Evolutionary conservation across 2,113 vertebrate genomes (phyloP).

Genomic region (Micromys minutus): DNA sequence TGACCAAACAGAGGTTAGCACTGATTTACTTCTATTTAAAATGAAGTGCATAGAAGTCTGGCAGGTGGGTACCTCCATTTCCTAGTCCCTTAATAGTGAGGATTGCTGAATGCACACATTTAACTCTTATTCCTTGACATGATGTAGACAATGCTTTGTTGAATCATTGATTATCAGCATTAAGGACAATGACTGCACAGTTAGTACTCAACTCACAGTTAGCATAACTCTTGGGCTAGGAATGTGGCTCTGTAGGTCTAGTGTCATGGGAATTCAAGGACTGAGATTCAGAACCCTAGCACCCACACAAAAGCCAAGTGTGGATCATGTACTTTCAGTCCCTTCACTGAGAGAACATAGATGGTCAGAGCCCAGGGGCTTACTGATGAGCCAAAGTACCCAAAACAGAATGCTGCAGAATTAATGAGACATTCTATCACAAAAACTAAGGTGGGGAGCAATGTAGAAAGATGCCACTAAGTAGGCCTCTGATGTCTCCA

Average conservation of each 20-base stretch:
- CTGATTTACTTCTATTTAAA: neutral
- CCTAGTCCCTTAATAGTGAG: neutral
- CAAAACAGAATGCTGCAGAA: neutral
- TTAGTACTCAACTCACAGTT: no score
- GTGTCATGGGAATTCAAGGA: no score
- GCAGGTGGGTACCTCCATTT: neutral
- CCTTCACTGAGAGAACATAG: neutral
- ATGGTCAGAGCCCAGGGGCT: neutral
- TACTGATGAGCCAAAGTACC: neutral
- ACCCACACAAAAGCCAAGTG: neutral
- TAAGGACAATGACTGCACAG: neutral
- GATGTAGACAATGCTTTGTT: neutral
- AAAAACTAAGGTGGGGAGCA: neutral
- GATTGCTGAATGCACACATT: accelerated
- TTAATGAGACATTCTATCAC: neutral
- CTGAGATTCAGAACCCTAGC: neutral
- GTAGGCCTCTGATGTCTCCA: neutral
- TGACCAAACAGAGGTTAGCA: neutral
- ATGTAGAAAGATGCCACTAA: neutral
- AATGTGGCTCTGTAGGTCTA: neutral
- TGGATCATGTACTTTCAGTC: neutral
- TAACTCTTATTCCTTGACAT: neutral
- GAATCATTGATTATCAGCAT: neutral
- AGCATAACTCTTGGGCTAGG: neutral
- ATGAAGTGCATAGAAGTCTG: neutral